These are phyloP conservation scores for Dreissena rostriformis DNA, from an alignment of 1,140 invertebrate genomes.

Conservation along the genomic window DNA sequence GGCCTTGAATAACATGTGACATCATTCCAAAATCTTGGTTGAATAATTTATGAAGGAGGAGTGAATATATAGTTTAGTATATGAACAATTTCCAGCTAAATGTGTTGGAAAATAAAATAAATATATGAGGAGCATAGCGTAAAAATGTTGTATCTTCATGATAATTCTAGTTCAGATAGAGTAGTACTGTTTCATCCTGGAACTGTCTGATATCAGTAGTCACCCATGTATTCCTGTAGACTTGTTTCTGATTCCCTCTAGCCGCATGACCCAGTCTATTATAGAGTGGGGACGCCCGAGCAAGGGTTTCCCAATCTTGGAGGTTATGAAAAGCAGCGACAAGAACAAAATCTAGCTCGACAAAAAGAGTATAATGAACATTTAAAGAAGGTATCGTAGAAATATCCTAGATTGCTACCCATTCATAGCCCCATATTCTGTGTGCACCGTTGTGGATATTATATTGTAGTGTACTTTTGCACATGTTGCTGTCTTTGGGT, in stretches of 20 bases:
- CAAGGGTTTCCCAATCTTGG: conserved; percentile 49
- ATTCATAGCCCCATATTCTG: too few relatives aligned
- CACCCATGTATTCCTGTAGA: conserved; percentile 1
- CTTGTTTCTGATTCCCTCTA: conserved; percentile 17
- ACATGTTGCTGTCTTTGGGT: too few relatives aligned
- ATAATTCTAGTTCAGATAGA: not conserved
- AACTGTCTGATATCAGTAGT: not conserved
- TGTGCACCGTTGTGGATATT: too few relatives aligned
- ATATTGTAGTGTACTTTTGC: too few relatives aligned
- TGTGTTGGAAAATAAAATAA: too few relatives aligned
- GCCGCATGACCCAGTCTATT: conserved; percentile 39
- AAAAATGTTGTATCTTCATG: not conserved
- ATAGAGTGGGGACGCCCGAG: conserved; percentile 53
- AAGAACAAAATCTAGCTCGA: conserved; percentile 28
- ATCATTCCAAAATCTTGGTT: too few relatives aligned
- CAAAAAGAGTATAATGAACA: conserved; percentile 56
- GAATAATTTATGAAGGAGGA: too few relatives aligned
- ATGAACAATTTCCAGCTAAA: too few relatives aligned
- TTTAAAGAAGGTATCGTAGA: conserved; percentile 40
- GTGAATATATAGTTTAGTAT: too few relatives aligned
- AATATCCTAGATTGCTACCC: not conserved
- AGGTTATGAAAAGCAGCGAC: conserved; percentile 27
- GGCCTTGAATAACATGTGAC: too few relatives aligned
- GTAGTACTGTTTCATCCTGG: not conserved
- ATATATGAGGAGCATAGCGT: not conserved